Conservation (phyloP, 2,113 vertebrate species). For the Climacteris rufus region DNA sequence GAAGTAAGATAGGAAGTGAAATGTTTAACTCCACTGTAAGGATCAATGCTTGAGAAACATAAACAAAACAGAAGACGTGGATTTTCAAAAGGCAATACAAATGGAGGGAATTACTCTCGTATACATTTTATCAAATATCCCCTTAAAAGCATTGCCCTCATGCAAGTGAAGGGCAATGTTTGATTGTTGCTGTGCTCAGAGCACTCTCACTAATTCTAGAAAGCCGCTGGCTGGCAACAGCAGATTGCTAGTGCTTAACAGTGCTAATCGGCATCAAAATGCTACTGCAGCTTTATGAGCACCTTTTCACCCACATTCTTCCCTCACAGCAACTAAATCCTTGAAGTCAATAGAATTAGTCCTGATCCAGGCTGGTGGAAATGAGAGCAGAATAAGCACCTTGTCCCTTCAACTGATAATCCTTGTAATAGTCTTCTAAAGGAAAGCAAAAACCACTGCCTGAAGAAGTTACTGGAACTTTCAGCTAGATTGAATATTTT, state of each 20-base stretch:
- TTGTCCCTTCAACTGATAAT: neutral
- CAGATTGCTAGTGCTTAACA: neutral
- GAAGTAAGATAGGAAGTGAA: constrained; percentile 60
- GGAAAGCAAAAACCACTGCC: neutral
- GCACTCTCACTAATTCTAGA: neutral
- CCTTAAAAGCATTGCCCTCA: neutral
- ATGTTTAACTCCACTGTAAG: constrained; percentile 52
- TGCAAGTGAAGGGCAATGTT: neutral
- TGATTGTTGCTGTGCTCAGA: neutral
- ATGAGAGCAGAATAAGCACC: neutral
- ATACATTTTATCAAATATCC: neutral
- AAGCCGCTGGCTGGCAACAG: neutral
- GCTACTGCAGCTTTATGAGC: neutral
- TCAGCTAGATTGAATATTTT: neutral
- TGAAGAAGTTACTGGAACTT: neutral
- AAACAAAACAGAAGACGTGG: neutral
- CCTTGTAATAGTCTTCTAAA: neutral
- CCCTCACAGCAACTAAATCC: neutral
- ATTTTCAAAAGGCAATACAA: constrained; percentile 1
- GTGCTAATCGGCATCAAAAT: constrained; percentile 14
- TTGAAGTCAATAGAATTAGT: constrained; percentile 34
- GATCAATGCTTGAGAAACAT: constrained; percentile 36
- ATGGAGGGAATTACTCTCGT: neutral
- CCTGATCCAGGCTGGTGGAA: neutral
- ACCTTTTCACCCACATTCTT: constrained; percentile 32